Evolutionary conservation across 2,113 vertebrate species (phyloP), one percentile per base, ranked within the genome.

Genomic region (Peromyscus californicus): DNA sequence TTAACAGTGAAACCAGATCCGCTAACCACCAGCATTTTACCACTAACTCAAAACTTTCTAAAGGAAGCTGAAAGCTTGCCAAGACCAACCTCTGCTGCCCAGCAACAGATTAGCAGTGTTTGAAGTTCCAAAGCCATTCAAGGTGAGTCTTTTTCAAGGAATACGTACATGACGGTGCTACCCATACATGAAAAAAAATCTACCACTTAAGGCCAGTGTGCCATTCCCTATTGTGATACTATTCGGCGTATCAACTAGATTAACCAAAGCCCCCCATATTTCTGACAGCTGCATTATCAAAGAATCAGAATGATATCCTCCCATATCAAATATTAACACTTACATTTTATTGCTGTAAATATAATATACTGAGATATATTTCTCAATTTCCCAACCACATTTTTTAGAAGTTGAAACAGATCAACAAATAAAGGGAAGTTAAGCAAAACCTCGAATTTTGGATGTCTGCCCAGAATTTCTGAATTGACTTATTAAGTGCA

Each of bases 401-500:
- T 75, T 96, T 98, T 98, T 92, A 97, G 97, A 96, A 98, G 96
- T 96, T 98, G 91, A 98, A 97, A 98, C 97, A 97, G 98, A 98
- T 97, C 97, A 98, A 97, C 96, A 98, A 98, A 99, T 99, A 98
- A 98, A 99, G 98, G 98, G 98, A 99, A 99, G 98, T 98, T 96
- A 98, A 98, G 98, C 97, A 98, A 99, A 99, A 99, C 98, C 98
- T 97, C 98, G 98, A 97, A 97, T 98, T 98, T 98, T 99, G 99
- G 99, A 99, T 95, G 59, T 61, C 72, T 99, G 99, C 99, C 99
- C 98, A 98, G 98, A 98, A 98, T 99, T 98, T 98, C 98, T 99
- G 98, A 99, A 99, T 99, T 99, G 99, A 98, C 98, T 99, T 99
- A 99, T 99, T 99, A 99, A 99, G 98, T 99, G 98, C 99, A 99